A percentile compares a stretch with the other conserved stretches of the same genome.
Evolutionary conservation across 2,113 vertebrate genomes (phyloP).

Genomic region (Oceanodroma tethys): DNA sequence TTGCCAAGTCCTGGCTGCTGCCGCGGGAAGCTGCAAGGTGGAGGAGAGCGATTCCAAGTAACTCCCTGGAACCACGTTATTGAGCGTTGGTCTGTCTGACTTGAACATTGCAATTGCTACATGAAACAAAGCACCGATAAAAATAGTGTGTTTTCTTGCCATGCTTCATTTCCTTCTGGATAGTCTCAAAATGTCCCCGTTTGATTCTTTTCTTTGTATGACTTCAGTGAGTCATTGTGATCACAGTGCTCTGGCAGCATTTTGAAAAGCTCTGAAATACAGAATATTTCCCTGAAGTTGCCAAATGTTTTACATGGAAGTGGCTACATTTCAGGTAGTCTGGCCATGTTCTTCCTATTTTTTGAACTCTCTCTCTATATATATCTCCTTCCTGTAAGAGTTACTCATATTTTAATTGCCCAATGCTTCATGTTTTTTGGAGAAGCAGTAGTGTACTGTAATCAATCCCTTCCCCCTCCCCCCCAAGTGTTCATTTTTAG

Average conservation of each 20-base stretch:
- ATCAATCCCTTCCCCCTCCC: not conserved
- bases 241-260: slow-evolving; percentile 30
- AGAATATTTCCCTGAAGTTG: slow-evolving; percentile 6
- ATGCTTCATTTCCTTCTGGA: slow-evolving; percentile 55
- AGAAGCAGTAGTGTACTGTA: not conserved
- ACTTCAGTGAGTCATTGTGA: slow-evolving; percentile 52
- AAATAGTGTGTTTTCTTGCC: slow-evolving; percentile 40
- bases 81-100: not conserved
- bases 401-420: not conserved
- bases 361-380: not conserved
- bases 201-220: slow-evolving; percentile 44
- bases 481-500: not conserved
- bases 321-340: not conserved
- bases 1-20: not conserved
- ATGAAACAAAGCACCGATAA: slow-evolving; percentile 41
- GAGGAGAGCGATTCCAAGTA: not conserved
- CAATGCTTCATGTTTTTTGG: not conserved
- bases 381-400: not conserved
- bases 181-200: slow-evolving; percentile 35
- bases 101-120: not conserved
- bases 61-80: accelerated
- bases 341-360: not conserved
- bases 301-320: slow-evolving; percentile 19
- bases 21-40: not conserved
- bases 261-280: not conserved